Base-by-base conservation (phyloP, 2,797 vertebrate species). In the Hephaestus fuliginosus region DNA sequence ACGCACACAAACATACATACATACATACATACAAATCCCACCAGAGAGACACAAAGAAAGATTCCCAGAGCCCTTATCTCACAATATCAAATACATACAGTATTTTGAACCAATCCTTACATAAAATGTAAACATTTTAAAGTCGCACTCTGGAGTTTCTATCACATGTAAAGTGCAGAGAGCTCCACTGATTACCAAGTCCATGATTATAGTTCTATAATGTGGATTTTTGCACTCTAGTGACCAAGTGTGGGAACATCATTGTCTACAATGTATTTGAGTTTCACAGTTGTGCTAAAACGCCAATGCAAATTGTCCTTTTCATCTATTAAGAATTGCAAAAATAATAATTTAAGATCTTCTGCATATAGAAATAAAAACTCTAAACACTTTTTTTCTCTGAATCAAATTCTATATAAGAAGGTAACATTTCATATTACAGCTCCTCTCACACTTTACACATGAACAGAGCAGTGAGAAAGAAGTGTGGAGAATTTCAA, bases 21-120 rank as follows among this genome's bases (percentile, higher is more conserved):
- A 70, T 57, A 41, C 76, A 33, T 58, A 74, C 80, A 78, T 75
- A 76, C 72, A 80, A 80, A 89, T 84, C 90, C 94, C 93, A 94
- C 87, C 94, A 94, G 91, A 94, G 91, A 93, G 90, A 92, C 84
- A 86, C 70, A 85, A 72, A 83, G 53, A 83, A 72, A 82, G 51
- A 85, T 83, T 85, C 87, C 90, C 78, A 81, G 71, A 93, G 93
- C 93, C 93, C 93, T 94, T 93, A 75, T 82, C 76, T 76, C 80
- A 85, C 78, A 81, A 75, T 79, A 78, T 84, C 72, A 92, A 84
- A 88, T 74, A 55, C 79, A 71, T 66, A 78, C 64, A 83, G 68
- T 63, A 46, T 58, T 78, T 87, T 70, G 53, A 57, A 77, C 80
- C 53, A 72, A 55, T 77, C 66, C 71, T 73, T 84, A 92, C 85